phyloP scores from a whole-genome alignment of 2,888 invertebrate species.

The Norana najaformis region DNA sequence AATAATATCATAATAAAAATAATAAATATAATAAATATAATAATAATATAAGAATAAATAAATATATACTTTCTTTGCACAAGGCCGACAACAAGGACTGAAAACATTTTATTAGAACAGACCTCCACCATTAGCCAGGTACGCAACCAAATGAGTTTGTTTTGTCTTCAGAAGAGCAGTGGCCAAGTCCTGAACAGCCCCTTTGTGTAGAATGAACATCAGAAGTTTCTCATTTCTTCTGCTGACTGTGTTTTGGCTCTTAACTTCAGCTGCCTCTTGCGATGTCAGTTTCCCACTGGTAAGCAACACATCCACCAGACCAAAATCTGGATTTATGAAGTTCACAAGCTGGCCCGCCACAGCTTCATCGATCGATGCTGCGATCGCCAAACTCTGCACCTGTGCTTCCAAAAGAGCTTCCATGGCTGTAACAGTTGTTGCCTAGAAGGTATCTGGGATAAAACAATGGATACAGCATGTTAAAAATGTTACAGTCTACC shows the following conservation, averaged over 20 bases:
- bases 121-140: neutral
- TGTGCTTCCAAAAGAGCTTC: neutral
- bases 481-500: neutral
- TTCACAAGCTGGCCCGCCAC: neutral
- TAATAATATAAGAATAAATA: too few species aligned
- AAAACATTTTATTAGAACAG: neutral
- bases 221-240: neutral
- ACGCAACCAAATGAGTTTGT: neutral
- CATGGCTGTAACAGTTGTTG: neutral
- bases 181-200: neutral
- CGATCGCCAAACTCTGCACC: neutral
- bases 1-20: too few species aligned
- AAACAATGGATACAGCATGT: neutral
- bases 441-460: neutral
- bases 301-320: neutral
- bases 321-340: constrained; percentile 14
- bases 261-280: neutral
- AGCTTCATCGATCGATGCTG: neutral
- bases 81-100: too few species aligned
- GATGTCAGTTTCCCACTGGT: neutral
- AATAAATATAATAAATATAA: too few species aligned
- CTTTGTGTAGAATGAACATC: neutral
- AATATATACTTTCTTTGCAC: too few species aligned
- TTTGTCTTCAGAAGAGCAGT: neutral
- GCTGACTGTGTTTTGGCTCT: neutral